Evolutionary conservation across 2,113 vertebrate species (phyloP).

Genomic region (Aphyosemion australe): DNA sequence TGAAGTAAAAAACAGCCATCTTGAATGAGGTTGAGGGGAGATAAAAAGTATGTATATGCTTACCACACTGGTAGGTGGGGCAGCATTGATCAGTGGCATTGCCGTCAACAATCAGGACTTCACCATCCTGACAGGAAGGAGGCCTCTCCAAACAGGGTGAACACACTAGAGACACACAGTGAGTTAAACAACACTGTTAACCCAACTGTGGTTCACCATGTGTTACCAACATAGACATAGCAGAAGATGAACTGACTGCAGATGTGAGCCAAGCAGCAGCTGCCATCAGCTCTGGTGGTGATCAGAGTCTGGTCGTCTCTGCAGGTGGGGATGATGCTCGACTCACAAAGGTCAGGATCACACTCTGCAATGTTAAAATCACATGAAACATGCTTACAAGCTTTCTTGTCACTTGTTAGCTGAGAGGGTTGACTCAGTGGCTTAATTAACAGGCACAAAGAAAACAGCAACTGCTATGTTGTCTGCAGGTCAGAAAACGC

Average conservation of each 20-base stretch:
- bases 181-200: not conserved
- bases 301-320: slow-evolving; percentile 88
- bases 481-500: not conserved
- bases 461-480: not conserved
- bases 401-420: not conserved
- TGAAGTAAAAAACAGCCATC: too few species aligned
- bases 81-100: slow-evolving; percentile 92
- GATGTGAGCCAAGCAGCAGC: slow-evolving; percentile 90
- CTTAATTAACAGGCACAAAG: too few species aligned
- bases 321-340: slow-evolving; percentile 80
- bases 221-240: too few species aligned
- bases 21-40: too few species aligned
- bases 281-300: slow-evolving; percentile 81
- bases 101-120: slow-evolving; percentile 84
- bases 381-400: not conserved
- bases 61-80: slow-evolving; percentile 90
- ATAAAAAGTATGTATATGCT: slow-evolving; percentile 48
- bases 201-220: not conserved
- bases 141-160: slow-evolving; percentile 79
- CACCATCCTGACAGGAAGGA: slow-evolving; percentile 87
- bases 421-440: too few species aligned
- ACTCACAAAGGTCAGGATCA: slow-evolving; percentile 88
- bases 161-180: slow-evolving; percentile 80
- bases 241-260: slow-evolving; percentile 81
- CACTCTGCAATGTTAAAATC: slow-evolving; percentile 81